Base-by-base conservation (phyloP, 2,888 invertebrate genomes). In the Epinotia ramella region DNA sequence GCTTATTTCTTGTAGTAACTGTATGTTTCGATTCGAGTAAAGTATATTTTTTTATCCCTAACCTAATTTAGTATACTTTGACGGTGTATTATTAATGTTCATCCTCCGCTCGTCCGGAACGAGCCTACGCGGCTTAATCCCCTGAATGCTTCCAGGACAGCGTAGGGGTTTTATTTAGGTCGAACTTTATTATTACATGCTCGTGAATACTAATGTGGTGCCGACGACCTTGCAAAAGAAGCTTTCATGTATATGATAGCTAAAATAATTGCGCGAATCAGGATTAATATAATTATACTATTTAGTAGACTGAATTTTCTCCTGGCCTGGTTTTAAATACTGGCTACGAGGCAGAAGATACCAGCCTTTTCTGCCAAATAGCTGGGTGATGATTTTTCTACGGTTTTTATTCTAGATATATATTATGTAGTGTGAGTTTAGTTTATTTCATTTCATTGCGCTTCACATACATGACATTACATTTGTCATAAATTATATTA, bases 61-160 rank as follows among this genome's bases (percentile, higher is more conserved):
- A 20, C 57, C 20, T 24, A 59, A 24, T 24, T 28, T 28, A 49
- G 11, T 60, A 69, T 60, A 44, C 59, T 60, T 60, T 20, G 59
- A 46, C n/a, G 44, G 59, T 24, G 13, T 69, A 69, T 67, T 67
- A 67, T 69, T 69, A 69, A 60, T 69, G 69, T 69, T 69, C 69
- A 69, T 16, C 69, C 49, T 49, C 33, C 24, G 24, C 56, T 62
- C 53, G 40, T 12, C 49, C 73, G 24, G 62, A 63, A 68, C 49
- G 65, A 40, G 56, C 49, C 73, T 18, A 20, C 60, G 60, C 44
- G 64, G 72, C 40, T 24, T 62, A 62, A 73, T 68, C 62, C 56
- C 6, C 67, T 68, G 24, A 24, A 68, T 24, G 60, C 62, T 62
- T 73, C 20, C 59, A 59, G 73, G 59, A 33, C 33, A 62, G 33